These are phyloP conservation scores for Phrynocephalus vlangalii DNA, from an alignment of 2,797 vertebrate species.

Conservation along the genomic window DNA sequence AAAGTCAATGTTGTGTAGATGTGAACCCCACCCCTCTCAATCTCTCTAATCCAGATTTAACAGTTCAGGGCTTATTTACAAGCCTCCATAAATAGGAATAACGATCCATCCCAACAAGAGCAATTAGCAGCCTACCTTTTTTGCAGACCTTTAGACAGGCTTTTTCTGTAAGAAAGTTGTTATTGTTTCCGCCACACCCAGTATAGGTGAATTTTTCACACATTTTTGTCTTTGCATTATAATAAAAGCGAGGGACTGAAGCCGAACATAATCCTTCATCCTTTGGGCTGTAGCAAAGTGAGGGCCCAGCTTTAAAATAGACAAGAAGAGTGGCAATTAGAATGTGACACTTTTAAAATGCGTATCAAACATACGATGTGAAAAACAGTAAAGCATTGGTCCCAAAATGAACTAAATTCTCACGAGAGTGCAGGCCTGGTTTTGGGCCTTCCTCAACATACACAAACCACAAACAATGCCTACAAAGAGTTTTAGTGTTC, in stretches of 20 bases:
- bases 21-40: too few relatives aligned
- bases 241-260: constrained; percentile 89
- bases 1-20: too few relatives aligned
- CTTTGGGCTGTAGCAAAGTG: constrained; percentile 86
- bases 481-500: background rate
- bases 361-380: background rate
- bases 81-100: background rate
- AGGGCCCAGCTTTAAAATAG: constrained; percentile 78
- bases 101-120: background rate
- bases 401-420: background rate
- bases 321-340: background rate
- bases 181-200: constrained; percentile 91
- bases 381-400: background rate
- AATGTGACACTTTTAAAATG: background rate
- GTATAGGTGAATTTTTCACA: constrained; percentile 90
- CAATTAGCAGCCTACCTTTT: constrained; percentile 75
- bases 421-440: background rate
- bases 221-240: constrained; percentile 79
- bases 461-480: background rate
- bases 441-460: background rate
- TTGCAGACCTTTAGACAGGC: constrained; percentile 84
- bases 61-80: too few relatives aligned
- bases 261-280: constrained; percentile 89
- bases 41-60: background rate
- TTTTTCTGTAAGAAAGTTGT: constrained; percentile 86